phyloP scores from a whole-genome alignment of 2,888 invertebrate species.

The Scelioninae gen. 1 region DNA sequence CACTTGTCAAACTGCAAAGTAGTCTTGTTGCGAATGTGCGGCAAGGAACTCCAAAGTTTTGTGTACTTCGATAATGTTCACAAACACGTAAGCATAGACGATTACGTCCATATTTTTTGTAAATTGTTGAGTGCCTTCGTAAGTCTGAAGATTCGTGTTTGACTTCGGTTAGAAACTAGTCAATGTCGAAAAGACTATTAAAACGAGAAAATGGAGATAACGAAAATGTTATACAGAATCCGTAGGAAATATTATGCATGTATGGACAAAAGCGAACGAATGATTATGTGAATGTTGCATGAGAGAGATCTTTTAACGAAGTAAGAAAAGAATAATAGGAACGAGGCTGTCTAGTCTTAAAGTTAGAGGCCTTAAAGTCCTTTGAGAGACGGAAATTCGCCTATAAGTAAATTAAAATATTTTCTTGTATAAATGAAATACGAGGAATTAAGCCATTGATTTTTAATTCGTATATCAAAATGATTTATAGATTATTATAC shows the following conservation, averaged over 20 bases:
- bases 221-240: conserved; percentile 67
- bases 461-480: conserved; percentile 66
- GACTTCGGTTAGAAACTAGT: conserved; percentile 82
- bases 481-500: conserved; percentile 58
- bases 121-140: conserved; percentile 72
- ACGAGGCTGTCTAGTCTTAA: conserved; percentile 83
- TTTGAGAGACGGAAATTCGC: conserved; percentile 70
- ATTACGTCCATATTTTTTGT: conserved; percentile 63
- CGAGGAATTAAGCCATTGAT: conserved; percentile 50
- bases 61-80: conserved; percentile 60
- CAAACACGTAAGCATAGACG: conserved; percentile 52
- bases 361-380: conserved; percentile 79
- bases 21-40: conserved; percentile 36
- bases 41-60: conserved; percentile 55
- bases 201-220: conserved; percentile 59
- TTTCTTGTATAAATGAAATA: conserved; percentile 68
- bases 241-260: conserved; percentile 69
- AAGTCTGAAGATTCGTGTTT: conserved; percentile 71
- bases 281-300: conserved; percentile 63
- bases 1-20: conserved; percentile 60
- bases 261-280: conserved; percentile 62
- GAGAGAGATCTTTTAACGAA: conserved; percentile 67
- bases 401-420: conserved; percentile 69
- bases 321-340: conserved; percentile 69
- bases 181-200: conserved; percentile 75